Conservation (phyloP, 2,113 vertebrate genomes). For the Capricornis sumatraensis region DNA sequence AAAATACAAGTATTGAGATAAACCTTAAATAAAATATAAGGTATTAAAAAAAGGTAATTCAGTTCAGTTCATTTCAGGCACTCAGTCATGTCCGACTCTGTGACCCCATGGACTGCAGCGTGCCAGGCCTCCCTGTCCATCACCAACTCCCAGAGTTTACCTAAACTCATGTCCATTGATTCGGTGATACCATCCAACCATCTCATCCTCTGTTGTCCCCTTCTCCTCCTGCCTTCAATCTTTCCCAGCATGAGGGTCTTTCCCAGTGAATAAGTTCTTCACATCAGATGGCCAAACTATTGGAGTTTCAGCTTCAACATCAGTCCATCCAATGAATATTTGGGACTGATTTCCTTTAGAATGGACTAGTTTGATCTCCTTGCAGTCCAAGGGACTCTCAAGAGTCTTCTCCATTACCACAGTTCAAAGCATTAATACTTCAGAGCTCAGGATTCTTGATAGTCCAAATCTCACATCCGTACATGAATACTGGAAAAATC, state of each 20-base stretch:
- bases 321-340: not conserved
- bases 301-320: not conserved
- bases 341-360: not conserved
- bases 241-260: not conserved
- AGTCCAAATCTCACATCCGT: not conserved
- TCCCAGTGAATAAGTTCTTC: not conserved
- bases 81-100: not conserved
- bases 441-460: not conserved
- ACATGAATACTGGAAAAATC: not conserved
- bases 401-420: not conserved
- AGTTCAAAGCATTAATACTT: not conserved
- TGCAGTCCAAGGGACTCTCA: not conserved
- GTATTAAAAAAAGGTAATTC: not conserved
- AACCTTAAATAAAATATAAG: not conserved
- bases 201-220: not conserved
- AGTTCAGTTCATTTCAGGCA: not conserved
- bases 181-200: accelerated
- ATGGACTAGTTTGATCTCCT: not conserved
- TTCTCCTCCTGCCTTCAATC: not conserved
- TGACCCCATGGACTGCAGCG: not conserved
- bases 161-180: not conserved
- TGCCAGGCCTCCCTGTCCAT: not conserved
- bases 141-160: not conserved
- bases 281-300: not conserved
- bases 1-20: not conserved